A percentile compares a stretch with the other conserved stretches of the same genome.
Evolutionary conservation across 2,888 invertebrate genomes (phyloP).

Genomic region (Chloromyia formosa): DNA sequence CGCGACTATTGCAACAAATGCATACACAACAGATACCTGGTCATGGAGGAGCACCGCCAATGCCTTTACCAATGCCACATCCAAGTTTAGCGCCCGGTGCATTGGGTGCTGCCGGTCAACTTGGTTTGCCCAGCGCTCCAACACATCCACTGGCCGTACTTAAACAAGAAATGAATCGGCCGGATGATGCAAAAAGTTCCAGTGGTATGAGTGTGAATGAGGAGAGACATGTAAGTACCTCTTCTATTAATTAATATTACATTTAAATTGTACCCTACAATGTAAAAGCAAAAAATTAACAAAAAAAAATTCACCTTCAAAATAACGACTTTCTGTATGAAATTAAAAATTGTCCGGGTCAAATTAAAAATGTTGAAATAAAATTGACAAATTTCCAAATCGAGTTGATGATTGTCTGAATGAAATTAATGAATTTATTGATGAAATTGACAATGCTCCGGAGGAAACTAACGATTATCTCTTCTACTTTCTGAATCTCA

Average conservation of each 20-base stretch:
- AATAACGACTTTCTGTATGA: too few relatives aligned
- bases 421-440: too few relatives aligned
- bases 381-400: too few relatives aligned
- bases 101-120: slow-evolving; percentile 71
- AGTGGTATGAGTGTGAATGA: slow-evolving; percentile 67
- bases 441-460: too few relatives aligned
- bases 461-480: too few relatives aligned
- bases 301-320: too few relatives aligned
- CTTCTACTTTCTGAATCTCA: too few relatives aligned
- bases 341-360: slow-evolving; percentile 4
- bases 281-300: too few relatives aligned
- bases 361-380: too few relatives aligned
- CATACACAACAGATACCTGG: slow-evolving; percentile 85
- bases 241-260: too few relatives aligned
- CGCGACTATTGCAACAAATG: slow-evolving; percentile 89
- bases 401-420: too few relatives aligned
- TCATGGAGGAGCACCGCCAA: slow-evolving; percentile 77
- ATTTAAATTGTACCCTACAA: neutral
- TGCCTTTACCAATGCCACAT: slow-evolving; percentile 73
- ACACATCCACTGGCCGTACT: slow-evolving; percentile 81
- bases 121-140: slow-evolving; percentile 72
- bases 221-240: slow-evolving; percentile 61
- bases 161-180: slow-evolving; percentile 80
- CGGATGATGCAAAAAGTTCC: slow-evolving; percentile 78
- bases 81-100: slow-evolving; percentile 66